A percentile compares a stretch with the other conserved stretches of the same genome.
phyloP scores from a whole-genome alignment of 2,113 vertebrate species.

The Amphiprion percula region DNA sequence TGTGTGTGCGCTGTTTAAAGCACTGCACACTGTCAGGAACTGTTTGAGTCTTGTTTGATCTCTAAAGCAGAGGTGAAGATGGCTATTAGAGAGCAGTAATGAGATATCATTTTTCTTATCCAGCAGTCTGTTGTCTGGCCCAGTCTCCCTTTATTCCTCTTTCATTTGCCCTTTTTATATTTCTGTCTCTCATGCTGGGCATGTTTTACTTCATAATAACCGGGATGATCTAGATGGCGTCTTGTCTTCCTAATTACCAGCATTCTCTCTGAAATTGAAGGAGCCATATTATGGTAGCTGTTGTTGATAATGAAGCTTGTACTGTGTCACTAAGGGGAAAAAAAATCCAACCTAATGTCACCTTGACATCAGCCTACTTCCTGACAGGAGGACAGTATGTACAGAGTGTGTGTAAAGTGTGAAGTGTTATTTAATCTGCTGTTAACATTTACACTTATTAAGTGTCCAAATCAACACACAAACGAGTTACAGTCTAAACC shows the following conservation, averaged over 20 bases:
- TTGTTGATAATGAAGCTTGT: constrained; percentile 41
- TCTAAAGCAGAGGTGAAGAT: constrained; percentile 21
- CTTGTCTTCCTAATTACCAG: constrained; percentile 35
- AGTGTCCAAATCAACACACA: too few species aligned
- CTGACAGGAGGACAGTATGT: too few species aligned
- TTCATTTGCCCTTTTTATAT: neutral
- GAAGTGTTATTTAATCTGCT: too few species aligned
- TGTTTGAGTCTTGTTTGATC: constrained; percentile 49
- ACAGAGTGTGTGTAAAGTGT: too few species aligned
- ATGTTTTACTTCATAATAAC: constrained; percentile 26
- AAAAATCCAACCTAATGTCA: constrained; percentile 8
- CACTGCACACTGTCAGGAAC: constrained; percentile 7
- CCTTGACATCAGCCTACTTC: constrained; percentile 10
- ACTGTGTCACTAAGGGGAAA: neutral
- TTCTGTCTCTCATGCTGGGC: neutral
- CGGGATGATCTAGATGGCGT: constrained; percentile 7
- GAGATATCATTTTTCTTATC: constrained; percentile 40
- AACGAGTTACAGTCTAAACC: too few species aligned
- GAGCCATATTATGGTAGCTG: constrained; percentile 17
- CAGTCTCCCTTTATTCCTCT: neutral
- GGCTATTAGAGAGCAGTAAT: constrained; percentile 51
- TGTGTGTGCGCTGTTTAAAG: constrained; percentile 15
- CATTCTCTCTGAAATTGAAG: constrained; percentile 41
- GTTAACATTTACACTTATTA: too few species aligned
- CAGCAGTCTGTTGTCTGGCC: constrained; percentile 1